Percentiles rank a stretch among this genome's conserved stretches.
Evolutionary conservation across 1,140 invertebrate species (phyloP).

Genomic region (Scaptomyza montana): DNA sequence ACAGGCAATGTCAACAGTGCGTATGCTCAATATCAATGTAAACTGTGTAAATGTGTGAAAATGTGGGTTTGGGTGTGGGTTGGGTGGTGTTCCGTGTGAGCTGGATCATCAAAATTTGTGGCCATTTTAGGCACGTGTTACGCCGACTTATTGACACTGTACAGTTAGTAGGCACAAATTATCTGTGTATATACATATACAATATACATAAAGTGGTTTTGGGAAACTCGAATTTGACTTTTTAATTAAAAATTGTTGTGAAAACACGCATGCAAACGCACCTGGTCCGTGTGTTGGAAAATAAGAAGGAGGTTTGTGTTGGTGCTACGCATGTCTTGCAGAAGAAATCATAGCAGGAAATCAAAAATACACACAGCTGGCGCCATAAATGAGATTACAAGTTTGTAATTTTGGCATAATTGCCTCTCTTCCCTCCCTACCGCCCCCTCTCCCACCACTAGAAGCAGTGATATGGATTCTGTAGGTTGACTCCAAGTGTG

Average conservation of each 20-base stretch:
- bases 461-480: background rate
- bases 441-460: no score
- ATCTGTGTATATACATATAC: background rate
- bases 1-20: background rate
- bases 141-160: conserved; percentile 24
- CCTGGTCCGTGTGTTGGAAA: conserved; percentile 3
- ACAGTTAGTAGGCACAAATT: conserved; percentile 10
- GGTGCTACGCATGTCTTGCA: background rate
- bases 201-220: conserved; percentile 22
- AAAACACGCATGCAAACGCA: conserved; percentile 25
- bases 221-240: background rate
- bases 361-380: conserved; percentile 74
- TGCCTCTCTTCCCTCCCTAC: conserved; percentile 21
- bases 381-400: conserved; percentile 80
- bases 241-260: conserved; percentile 49
- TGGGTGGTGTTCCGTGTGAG: no score
- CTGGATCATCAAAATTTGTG: background rate
- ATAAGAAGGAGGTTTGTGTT: background rate
- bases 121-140: conserved; percentile 26
- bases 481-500: conserved; percentile 13
- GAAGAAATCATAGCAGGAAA: conserved; percentile 56
- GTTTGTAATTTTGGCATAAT: conserved; percentile 78
- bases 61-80: background rate
- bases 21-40: conserved; percentile 8
- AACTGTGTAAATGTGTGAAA: background rate